Evolutionary conservation across 2,797 vertebrate species (phyloP).

Genomic region (Cheirogaleus major): DNA sequence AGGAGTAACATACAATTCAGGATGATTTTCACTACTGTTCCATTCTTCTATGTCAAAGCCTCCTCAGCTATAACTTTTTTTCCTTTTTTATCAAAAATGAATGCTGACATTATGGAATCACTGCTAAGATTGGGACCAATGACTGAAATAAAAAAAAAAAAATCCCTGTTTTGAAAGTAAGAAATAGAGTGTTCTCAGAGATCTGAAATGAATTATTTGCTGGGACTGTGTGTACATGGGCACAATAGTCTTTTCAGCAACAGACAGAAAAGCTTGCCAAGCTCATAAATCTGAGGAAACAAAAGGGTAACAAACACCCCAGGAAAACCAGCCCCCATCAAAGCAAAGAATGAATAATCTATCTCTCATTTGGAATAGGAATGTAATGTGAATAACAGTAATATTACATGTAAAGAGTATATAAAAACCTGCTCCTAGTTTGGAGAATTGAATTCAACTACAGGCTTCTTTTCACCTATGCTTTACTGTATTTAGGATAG

Average conservation of each 20-base stretch:
- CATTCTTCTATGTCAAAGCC: conserved; percentile 40
- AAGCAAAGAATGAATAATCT: conserved; percentile 54
- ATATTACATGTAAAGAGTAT: neutral
- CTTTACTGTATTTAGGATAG: neutral
- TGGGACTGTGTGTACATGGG: conserved; percentile 43
- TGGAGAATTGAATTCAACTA: neutral
- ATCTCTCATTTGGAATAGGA: neutral
- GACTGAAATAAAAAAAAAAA: conserved; percentile 62
- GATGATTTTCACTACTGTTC: neutral
- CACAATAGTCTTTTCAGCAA: conserved; percentile 73
- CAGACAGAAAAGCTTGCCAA: conserved; percentile 71
- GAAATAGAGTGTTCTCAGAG: conserved; percentile 32
- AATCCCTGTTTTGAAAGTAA: conserved; percentile 3
- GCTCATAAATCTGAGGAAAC: conserved; percentile 78
- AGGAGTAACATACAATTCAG: neutral
- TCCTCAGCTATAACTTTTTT: conserved; percentile 15
- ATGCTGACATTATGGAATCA: conserved; percentile 69
- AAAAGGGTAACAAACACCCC: neutral
- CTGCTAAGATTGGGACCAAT: conserved; percentile 6
- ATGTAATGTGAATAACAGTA: neutral
- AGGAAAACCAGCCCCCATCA: conserved; percentile 41
- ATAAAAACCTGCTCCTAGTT: neutral
- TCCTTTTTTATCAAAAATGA: conserved; percentile 47
- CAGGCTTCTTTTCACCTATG: neutral
- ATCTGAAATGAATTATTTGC: conserved; percentile 74